Conservation (phyloP, 2,113 vertebrate genomes). For the Petroica traversi region DNA sequence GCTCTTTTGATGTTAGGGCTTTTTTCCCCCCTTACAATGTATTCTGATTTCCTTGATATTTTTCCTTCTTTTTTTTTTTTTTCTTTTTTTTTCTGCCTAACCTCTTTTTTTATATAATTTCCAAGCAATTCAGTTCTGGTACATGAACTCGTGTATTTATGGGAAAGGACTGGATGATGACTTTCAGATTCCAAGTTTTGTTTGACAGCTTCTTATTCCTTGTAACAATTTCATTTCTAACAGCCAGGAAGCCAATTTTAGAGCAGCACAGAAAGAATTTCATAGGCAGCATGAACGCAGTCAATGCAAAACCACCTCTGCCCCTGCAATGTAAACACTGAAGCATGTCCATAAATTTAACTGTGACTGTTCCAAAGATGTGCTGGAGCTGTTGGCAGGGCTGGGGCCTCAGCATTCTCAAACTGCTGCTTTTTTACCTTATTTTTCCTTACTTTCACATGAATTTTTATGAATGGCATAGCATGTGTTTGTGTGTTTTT, state of each 20-base stretch:
- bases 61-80: neutral
- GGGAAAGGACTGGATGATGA: neutral
- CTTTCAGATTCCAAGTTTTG: neutral
- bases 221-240: neutral
- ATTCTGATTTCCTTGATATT: neutral
- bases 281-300: neutral
- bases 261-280: neutral
- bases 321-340: neutral
- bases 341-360: neutral
- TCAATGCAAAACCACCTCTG: neutral
- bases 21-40: rapidly evolving
- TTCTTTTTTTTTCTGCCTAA: neutral
- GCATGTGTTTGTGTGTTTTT: neutral
- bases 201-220: neutral
- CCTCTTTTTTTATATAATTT: neutral
- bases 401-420: neutral
- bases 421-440: neutral
- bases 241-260: neutral
- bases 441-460: neutral
- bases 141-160: rapidly evolving
- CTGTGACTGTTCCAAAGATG: neutral
- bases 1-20: rapidly evolving
- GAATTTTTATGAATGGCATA: neutral
- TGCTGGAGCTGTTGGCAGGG: neutral
- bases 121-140: neutral